A percentile compares a stretch with the other conserved stretches of the same genome.
Conservation (phyloP, 2,888 invertebrate species). For the Poecilus cupreus region DNA sequence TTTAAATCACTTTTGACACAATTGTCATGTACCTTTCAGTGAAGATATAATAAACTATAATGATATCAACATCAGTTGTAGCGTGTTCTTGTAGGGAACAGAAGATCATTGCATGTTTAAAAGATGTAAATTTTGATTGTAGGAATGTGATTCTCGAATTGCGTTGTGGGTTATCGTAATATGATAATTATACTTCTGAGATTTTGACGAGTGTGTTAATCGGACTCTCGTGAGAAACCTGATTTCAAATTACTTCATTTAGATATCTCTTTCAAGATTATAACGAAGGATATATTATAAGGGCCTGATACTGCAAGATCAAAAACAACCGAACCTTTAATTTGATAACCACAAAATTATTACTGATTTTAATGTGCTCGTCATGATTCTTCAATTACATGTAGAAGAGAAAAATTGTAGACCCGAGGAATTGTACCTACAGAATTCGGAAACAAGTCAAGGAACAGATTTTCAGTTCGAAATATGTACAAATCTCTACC, state of each 20-base stretch:
- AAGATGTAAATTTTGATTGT: conserved; percentile 53
- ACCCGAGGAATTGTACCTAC: no score
- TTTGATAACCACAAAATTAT: no score
- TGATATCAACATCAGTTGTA: conserved; percentile 41
- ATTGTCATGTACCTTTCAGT: conserved; percentile 48
- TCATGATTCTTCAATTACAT: no score
- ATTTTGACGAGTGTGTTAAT: conserved; percentile 36
- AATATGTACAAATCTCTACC: no score
- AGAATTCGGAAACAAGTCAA: no score
- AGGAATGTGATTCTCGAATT: conserved; percentile 30
- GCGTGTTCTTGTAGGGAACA: not conserved
- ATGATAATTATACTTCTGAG: conserved; percentile 42
- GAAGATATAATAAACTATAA: conserved; percentile 49
- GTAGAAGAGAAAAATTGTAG: no score
- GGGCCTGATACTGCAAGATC: not conserved
- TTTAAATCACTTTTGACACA: conserved; percentile 55
- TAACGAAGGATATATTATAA: not conserved
- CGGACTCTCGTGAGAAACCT: conserved; percentile 27
- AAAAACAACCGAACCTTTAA: no score
- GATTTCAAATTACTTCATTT: not conserved
- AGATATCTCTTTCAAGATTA: not conserved
- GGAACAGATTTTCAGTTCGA: no score
- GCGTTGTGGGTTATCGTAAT: conserved; percentile 36
- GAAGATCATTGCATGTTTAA: conserved; percentile 45
- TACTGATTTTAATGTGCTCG: no score